Evolutionary conservation across 2,113 vertebrate genomes (phyloP), one percentile per base, ranked within the genome.

Genomic region (Maccullochella peelii): DNA sequence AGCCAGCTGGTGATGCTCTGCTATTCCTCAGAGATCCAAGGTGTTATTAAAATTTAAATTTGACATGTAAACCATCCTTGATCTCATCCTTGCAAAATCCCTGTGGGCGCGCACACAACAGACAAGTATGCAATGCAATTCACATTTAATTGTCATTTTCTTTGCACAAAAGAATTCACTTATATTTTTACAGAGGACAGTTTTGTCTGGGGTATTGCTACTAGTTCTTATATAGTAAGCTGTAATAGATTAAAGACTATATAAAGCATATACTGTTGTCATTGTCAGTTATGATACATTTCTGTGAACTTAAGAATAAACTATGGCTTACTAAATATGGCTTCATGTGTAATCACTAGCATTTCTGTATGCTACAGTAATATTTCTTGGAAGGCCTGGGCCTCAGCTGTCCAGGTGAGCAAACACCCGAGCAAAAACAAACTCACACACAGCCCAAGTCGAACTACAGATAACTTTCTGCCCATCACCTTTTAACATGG

Each of bases 11-110:
- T 21, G 11, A 54, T 40, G 18, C 21, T 47, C 12, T 59, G 38
- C 15, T 49, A 9, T 36, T 59, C 40, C 76, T 59, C 27, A 36
- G 70, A 57, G 69, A 59, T 21, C 10, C 23, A 21, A 38, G 2
- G 36, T 69, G n/a, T n/a, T n/a, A n/a, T n/a, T n/a, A n/a, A n/a
- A n/a, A n/a, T n/a, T n/a, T n/a, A n/a, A n/a, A 15, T 69, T 50
- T 61, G 54, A 69, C 58, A 65, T 36, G 38, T 25, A 62, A 71
- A 44, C 36, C 42, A 11, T 77, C 49, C 27, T 84, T 78, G 40
- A 77, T 72, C 74, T 72, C 5, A 27, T 54, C 33, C n/a, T 21
- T 11, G 18, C 8, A 38, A 7, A 49, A 58, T 74, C 20, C 63
- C 52, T 38, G 25, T 30, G 54, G 54, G 36, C 4, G 5, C 18